Base-by-base conservation (phyloP, 1,140 invertebrate species). In the Scaptodrosophila lebanonensis region DNA sequence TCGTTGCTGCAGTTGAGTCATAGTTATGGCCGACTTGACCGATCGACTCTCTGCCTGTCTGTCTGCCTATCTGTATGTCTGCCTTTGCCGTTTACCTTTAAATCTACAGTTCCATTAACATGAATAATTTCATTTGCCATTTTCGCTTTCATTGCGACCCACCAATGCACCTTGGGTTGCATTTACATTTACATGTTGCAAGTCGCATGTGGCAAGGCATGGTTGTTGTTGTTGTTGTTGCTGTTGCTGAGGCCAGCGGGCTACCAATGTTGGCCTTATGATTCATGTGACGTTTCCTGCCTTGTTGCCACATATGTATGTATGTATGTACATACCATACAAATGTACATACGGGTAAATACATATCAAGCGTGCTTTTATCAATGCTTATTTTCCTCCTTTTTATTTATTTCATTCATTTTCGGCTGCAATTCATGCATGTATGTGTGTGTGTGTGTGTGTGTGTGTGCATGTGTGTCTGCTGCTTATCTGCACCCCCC, bases 91-190 rank as follows among this genome's bases (percentile, higher is more conserved):
- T 18, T 27, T 47, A 36, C 32, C 15, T 51, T 59, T 60, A 39
- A 32, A 20, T 36, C 27, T 39, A n/a, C n/a, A n/a, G n/a, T n/a
- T n/a, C n/a, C n/a, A n/a, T n/a, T n/a, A n/a, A n/a, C n/a, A n/a
- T 53, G 47, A 66, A 52, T 66, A 44, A n/a, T n/a, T n/a, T n/a
- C n/a, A n/a, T 52, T 39, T 6, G 57, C 15, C 40, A 42, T 52
- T 79, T 79, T 79, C 68, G 75, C 73, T 79, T 79, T 79, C 65
- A 79, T 62, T 67, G 47, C 36, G 43, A 33, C 11, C 16, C 16
- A 25, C 4, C 9, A 12, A 22, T 40, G 22, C 35, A 17, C 16
- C 35, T 15, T 13, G 8, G 22, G n/a, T n/a, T n/a, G n/a, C n/a
- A n/a, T n/a, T n/a, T n/a, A n/a, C n/a, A n/a, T n/a, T n/a, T n/a